A percentile compares a stretch with the other conserved stretches of the same genome.
phyloP scores from a whole-genome alignment of 2,797 vertebrate genomes.

The Smutsia gigantea region DNA sequence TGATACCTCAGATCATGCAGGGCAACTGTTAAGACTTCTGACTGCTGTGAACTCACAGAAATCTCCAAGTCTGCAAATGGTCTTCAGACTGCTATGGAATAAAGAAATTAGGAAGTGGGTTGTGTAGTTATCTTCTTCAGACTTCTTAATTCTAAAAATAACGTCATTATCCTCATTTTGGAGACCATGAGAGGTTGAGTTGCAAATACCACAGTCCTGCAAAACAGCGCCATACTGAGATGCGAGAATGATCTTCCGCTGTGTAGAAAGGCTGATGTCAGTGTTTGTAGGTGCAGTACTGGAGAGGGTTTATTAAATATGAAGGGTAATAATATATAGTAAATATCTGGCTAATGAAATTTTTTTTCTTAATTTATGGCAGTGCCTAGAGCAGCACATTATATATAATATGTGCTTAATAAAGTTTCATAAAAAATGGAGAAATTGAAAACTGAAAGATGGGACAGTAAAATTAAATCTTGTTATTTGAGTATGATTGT shows the following conservation, averaged over 20 bases:
- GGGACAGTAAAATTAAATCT: background rate
- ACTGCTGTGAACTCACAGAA: background rate
- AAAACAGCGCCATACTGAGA: background rate
- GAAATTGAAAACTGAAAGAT: background rate
- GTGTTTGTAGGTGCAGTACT: background rate
- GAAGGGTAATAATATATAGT: background rate
- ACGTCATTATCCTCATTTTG: background rate
- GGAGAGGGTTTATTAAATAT: background rate
- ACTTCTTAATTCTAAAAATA: constrained; percentile 47
- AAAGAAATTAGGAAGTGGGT: constrained; percentile 22
- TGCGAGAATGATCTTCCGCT: background rate
- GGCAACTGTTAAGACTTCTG: background rate
- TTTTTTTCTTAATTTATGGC: background rate
- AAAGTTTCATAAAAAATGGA: background rate
- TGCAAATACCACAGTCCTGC: background rate
- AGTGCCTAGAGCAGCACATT: background rate
- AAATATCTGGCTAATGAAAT: background rate
- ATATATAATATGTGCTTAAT: background rate
- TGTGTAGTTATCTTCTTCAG: constrained; percentile 33
- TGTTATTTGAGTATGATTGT: background rate
- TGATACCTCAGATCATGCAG: background rate
- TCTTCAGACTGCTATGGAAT: background rate
- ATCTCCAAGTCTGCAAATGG: background rate
- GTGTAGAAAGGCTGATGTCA: background rate
- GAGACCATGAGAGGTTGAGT: background rate